These are phyloP conservation scores for Alectura lathami DNA, from an alignment of 2,113 vertebrate genomes.

Conservation along the genomic window DNA sequence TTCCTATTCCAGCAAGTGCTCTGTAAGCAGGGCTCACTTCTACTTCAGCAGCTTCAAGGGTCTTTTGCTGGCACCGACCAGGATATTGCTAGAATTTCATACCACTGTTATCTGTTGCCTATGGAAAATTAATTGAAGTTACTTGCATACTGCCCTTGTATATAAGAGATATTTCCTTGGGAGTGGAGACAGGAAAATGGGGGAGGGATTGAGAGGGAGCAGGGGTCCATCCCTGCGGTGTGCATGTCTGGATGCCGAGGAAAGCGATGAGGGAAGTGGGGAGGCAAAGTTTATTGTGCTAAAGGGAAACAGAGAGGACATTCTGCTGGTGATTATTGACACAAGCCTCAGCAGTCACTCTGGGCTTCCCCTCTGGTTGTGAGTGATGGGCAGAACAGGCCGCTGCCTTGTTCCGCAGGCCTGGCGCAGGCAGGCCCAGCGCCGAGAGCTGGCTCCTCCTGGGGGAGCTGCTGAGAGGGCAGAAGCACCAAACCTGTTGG, in stretches of 20 bases:
- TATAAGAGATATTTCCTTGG: constrained; percentile 9
- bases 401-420: not conserved
- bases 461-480: not conserved
- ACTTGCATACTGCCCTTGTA: not conserved
- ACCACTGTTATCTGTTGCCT: not conserved
- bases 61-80: not conserved
- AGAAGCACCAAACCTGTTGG: not conserved
- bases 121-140: not conserved
- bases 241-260: not conserved
- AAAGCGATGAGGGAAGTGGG: constrained; percentile 20
- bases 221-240: constrained; percentile 32
- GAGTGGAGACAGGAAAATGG: constrained; percentile 30
- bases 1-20: not conserved
- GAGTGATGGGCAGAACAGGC: constrained; percentile 23
- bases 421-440: not conserved
- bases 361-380: not conserved
- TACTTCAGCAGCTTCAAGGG: not conserved
- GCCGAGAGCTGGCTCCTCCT: not conserved
- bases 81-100: not conserved
- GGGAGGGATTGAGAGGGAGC: not conserved
- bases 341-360: constrained; percentile 42
- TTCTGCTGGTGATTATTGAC: constrained; percentile 67
- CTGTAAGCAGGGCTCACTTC: not conserved
- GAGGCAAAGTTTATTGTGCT: constrained; percentile 64
- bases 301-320: constrained; percentile 53